Conservation (phyloP, 2,113 vertebrate species). For the Tursiops truncatus region DNA sequence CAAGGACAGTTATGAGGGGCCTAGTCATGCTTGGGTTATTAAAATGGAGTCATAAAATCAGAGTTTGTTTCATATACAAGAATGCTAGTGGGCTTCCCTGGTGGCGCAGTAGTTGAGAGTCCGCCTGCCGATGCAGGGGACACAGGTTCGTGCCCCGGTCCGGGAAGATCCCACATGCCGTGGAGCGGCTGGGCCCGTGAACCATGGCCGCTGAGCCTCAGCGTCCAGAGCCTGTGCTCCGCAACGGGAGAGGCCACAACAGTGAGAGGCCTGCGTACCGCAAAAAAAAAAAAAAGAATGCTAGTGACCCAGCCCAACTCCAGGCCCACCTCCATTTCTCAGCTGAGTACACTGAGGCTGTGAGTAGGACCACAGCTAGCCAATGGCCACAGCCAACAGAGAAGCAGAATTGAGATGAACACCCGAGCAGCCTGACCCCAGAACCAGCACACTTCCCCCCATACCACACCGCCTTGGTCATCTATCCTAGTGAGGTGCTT, state of each 20-base stretch:
- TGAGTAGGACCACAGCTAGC: neutral
- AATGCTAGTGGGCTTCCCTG: too few species aligned
- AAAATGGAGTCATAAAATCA: neutral
- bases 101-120: too few species aligned
- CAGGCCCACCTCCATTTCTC: neutral
- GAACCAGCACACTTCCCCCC: neutral
- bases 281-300: neutral
- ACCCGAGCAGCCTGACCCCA: neutral
- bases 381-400: neutral
- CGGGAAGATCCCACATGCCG: too few species aligned
- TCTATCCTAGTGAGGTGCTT: rapidly evolving
- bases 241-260: too few species aligned
- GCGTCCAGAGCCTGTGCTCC: too few species aligned
- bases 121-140: too few species aligned
- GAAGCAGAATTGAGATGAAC: neutral
- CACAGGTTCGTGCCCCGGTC: too few species aligned
- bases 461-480: rapidly evolving
- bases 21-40: neutral
- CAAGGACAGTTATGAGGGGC: neutral
- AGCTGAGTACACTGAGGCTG: neutral
- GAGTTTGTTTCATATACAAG: neutral
- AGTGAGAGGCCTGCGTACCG: too few species aligned
- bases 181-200: too few species aligned
- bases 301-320: neutral
- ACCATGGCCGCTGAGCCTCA: too few species aligned